These are phyloP conservation scores for Rhamphomyia laevipes DNA, from an alignment of 2,888 invertebrate species.

Conservation along the genomic window DNA sequence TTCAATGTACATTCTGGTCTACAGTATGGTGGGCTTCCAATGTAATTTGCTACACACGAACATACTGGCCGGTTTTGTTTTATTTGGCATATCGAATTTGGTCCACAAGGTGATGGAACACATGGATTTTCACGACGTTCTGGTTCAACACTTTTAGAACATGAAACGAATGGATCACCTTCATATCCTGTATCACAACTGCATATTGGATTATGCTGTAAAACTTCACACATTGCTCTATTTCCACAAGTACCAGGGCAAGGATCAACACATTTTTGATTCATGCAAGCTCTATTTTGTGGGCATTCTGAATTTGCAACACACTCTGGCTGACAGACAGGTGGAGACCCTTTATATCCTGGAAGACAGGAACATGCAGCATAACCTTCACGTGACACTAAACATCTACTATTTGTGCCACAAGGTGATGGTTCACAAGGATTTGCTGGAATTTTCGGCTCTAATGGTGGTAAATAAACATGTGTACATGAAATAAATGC, in stretches of 20 bases:
- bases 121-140: conserved; percentile 43
- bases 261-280: conserved; percentile 70
- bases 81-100: conserved; percentile 74
- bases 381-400: conserved; percentile 54
- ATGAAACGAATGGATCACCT: conserved; percentile 72
- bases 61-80: conserved; percentile 67
- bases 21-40: conserved; percentile 71
- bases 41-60: conserved; percentile 65
- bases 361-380: conserved; percentile 71
- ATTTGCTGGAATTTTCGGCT: conserved; percentile 39
- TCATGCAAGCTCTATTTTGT: conserved; percentile 66
- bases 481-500: conserved; percentile 61
- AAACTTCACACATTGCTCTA: conserved; percentile 62
- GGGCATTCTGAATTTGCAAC: conserved; percentile 71
- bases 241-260: conserved; percentile 72
- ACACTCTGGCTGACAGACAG: conserved; percentile 76
- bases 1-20: conserved; percentile 73
- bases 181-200: conserved; percentile 60
- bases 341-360: conserved; percentile 65
- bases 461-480: conserved; percentile 33
- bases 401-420: conserved; percentile 66
- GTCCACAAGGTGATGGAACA: conserved; percentile 58
- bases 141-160: conserved; percentile 36
- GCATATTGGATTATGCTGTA: conserved; percentile 79
- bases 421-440: conserved; percentile 76